Conservation (phyloP, 2,888 invertebrate species). For the Epirrita christyi region DNA sequence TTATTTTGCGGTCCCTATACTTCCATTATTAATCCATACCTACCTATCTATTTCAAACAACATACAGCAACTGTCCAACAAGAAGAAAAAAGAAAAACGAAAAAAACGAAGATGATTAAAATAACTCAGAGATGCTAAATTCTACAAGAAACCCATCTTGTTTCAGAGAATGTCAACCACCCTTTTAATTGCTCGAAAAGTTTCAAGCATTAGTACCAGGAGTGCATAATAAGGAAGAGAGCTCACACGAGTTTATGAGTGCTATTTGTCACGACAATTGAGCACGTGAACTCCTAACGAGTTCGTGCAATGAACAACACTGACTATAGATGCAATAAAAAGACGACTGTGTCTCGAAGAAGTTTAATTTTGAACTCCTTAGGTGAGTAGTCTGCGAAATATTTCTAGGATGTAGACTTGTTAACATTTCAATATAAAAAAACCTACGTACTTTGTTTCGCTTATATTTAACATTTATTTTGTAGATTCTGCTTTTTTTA, state of each 20-base stretch:
- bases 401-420: neutral
- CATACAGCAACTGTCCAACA: too few relatives aligned
- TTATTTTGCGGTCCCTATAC: too few relatives aligned
- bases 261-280: slow-evolving; percentile 81
- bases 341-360: slow-evolving; percentile 7
- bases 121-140: too few relatives aligned
- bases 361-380: slow-evolving; percentile 15
- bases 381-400: neutral
- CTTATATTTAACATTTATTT: too few relatives aligned
- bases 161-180: slow-evolving; percentile 25
- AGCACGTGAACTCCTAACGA: slow-evolving; percentile 56
- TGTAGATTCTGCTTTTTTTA: too few relatives aligned
- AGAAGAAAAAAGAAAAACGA: too few relatives aligned
- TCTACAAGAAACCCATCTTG: slow-evolving; percentile 12
- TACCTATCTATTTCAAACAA: too few relatives aligned
- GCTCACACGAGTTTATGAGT: slow-evolving; percentile 72
- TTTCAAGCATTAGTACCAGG: slow-evolving; percentile 38
- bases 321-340: slow-evolving; percentile 19
- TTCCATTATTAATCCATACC: too few relatives aligned
- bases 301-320: slow-evolving; percentile 24
- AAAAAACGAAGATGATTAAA: too few relatives aligned
- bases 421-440: too few relatives aligned
- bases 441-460: too few relatives aligned
- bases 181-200: slow-evolving; percentile 30
- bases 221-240: slow-evolving; percentile 53